A percentile compares a stretch with the other conserved stretches of the same genome.
These are phyloP conservation scores for Drosophila yooni DNA, from an alignment of 2,888 invertebrate genomes.

Conservation along the genomic window DNA sequence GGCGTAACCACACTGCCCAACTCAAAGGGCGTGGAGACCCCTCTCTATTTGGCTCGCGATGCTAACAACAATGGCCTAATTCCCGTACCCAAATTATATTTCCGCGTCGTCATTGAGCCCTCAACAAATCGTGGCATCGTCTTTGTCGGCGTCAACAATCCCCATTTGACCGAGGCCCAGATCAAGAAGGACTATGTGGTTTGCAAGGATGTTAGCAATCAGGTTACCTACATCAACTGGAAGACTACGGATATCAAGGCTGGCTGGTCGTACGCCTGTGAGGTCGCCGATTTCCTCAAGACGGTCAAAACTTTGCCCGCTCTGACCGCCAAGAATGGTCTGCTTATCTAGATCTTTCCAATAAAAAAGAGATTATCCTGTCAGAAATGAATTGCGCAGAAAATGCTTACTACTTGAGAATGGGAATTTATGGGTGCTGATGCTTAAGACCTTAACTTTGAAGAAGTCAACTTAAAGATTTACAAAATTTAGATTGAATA, in stretches of 20 bases:
- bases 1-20: constrained; percentile 86
- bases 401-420: background rate
- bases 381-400: constrained; percentile 9
- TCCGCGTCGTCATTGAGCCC: constrained; percentile 87
- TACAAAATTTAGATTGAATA: background rate
- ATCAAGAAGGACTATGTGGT: constrained; percentile 78
- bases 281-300: constrained; percentile 74
- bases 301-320: constrained; percentile 75
- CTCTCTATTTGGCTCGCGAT: constrained; percentile 83
- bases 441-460: background rate
- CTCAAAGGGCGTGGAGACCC: constrained; percentile 80
- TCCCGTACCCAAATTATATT: constrained; percentile 87
- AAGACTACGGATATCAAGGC: constrained; percentile 73
- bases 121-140: constrained; percentile 85
- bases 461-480: background rate
- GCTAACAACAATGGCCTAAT: constrained; percentile 83
- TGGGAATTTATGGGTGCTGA: background rate
- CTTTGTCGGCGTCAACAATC: constrained; percentile 86
- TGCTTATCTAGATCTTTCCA: constrained; percentile 65
- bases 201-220: constrained; percentile 79
- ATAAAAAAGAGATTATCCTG: constrained; percentile 31
- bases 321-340: constrained; percentile 71
- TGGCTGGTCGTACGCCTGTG: constrained; percentile 83
- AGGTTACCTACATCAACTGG: constrained; percentile 81
- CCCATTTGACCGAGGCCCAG: constrained; percentile 79